A percentile compares a stretch with the other conserved stretches of the same genome.
Conservation (phyloP, 2,888 invertebrate species). For the Meganola albula region DNA sequence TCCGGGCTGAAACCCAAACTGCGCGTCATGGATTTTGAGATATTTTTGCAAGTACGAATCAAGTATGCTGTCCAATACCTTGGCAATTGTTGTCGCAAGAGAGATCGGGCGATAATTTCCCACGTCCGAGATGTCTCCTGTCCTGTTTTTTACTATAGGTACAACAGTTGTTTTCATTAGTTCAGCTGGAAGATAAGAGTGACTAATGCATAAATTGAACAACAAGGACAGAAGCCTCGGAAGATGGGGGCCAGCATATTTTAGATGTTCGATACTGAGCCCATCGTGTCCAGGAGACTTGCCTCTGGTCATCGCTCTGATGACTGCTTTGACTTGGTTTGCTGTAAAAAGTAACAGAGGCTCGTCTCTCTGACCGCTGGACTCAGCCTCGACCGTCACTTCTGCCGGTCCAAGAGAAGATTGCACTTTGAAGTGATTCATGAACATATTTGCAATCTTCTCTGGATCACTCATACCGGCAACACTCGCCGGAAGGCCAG, state of each 20-base stretch:
- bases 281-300: not conserved
- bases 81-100: conserved; percentile 2
- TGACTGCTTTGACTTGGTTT: not conserved
- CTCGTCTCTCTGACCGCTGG: not conserved
- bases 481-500: conserved; percentile 1
- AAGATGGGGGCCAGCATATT: not conserved
- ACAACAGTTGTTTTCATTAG: not conserved
- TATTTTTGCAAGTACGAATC: not conserved
- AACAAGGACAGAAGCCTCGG: not conserved
- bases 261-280: not conserved
- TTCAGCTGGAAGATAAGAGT: not conserved
- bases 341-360: not conserved
- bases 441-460: conserved; percentile 1
- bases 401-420: no score
- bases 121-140: not conserved
- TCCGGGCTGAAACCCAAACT: conserved; percentile 1
- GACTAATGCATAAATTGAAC: not conserved
- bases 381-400: not conserved
- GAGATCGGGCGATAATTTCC: conserved; percentile 3
- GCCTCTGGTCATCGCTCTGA: not conserved
- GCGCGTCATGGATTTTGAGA: conserved; percentile 1
- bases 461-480: conserved; percentile 1
- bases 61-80: conserved; percentile 4
- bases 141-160: not conserved
- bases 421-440: conserved; percentile 1